Percentiles rank a stretch among this genome's conserved stretches.
Evolutionary conservation across 1,140 invertebrate genomes (phyloP).

Genomic region (Drosophila arizonae): DNA sequence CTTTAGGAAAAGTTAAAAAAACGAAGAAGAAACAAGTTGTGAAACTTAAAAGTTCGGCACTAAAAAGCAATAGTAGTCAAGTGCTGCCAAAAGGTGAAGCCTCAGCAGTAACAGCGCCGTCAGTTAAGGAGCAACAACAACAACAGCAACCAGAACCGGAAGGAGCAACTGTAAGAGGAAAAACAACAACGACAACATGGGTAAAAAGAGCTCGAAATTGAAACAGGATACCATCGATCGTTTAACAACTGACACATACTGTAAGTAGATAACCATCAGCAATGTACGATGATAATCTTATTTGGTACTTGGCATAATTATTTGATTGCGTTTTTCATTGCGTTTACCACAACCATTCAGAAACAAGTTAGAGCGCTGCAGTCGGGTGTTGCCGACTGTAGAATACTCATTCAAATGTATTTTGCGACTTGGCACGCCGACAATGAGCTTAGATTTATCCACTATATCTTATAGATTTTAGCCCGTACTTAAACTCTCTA

Average conservation of each 20-base stretch:
- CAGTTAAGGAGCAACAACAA: constrained; percentile 7
- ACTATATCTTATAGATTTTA: too few relatives aligned
- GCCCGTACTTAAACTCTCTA: too few relatives aligned
- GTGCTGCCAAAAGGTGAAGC: constrained; percentile 44
- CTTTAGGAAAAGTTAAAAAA: constrained; percentile 59
- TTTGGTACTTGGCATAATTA: constrained; percentile 38
- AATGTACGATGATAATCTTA: constrained; percentile 10
- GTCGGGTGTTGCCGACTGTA: too few relatives aligned
- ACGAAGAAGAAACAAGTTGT: constrained; percentile 37
- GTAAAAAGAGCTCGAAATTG: constrained; percentile 96
- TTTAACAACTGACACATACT: constrained; percentile 94
- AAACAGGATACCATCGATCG: constrained; percentile 96
- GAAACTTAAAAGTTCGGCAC: constrained; percentile 56
- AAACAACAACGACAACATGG: constrained; percentile 85
- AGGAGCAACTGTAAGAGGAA: constrained; percentile 8
- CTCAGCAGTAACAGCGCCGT: constrained; percentile 14
- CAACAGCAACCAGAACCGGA: constrained; percentile 2
- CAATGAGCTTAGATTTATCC: too few relatives aligned
- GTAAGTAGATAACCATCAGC: constrained; percentile 86
- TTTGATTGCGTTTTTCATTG: constrained; percentile 56
- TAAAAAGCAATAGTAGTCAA: constrained; percentile 73
- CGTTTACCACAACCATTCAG: not conserved
- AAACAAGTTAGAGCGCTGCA: too few relatives aligned
- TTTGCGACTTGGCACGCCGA: too few relatives aligned
- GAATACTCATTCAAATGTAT: too few relatives aligned